Base-by-base conservation (phyloP, 2,797 vertebrate species). In the Platyrinchus mystaceus region DNA sequence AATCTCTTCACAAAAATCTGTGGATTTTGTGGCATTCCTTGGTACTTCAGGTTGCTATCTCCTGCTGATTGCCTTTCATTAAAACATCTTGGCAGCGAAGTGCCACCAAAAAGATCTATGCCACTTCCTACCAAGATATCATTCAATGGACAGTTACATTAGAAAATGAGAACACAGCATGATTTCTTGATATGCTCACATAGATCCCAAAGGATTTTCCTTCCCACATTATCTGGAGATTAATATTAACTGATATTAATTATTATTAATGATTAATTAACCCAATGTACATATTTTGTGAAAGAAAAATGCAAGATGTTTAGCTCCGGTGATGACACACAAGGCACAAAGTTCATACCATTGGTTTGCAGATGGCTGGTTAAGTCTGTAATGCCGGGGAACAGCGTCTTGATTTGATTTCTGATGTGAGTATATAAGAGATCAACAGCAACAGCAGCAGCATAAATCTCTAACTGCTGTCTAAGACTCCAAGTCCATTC, bases 381-480 rank as follows among this genome's bases (percentile, higher is more conserved):
- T 74, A 52, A 92, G 26, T 46, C 55, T 81, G 71, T 28, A 87
- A 22, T 64, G 41, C 58, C 26, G 62, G 15, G 32, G 43, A n/a
- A 11, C 60, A 59, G 27, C 0, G 5, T 66, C 92, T 94, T 96
- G 76, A 36, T 93, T 90, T 95, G 82, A 89, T 94, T 96, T 96
- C 82, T 95, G 53, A 28, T 68, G 50, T 49, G 39, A 79, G 13
- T 69, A 46, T 10, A 7, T 19, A 28, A 49, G 64, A 76, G 60
- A 73, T 32, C 24, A 80, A 87, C 46, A 76, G 59, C 56, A 81
- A 59, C 37, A 63, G 58, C 73, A 93, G 39, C 41, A 69, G 36
- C 63, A 94, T 96, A 94, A 97, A 96, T 96, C 92, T 93, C 69
- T 63, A 56, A 60, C 47, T 88, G 68, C 44, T 93, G 30, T 70